Conservation (phyloP, 2,113 vertebrate species). For the Smithornis capensis region DNA sequence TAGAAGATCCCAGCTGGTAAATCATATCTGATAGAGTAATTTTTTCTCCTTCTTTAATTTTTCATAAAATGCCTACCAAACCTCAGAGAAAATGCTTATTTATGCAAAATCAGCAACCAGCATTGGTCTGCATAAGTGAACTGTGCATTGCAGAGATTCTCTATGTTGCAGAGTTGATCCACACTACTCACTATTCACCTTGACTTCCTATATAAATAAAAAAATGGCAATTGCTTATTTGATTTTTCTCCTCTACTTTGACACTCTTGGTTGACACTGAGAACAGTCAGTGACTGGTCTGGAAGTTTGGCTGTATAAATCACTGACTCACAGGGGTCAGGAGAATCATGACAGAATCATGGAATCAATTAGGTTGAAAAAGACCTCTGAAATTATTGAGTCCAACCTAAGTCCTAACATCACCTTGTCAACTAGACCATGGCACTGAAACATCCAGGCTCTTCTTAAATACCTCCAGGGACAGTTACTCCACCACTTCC, state of each 20-base stretch:
- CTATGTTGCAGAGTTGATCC: neutral
- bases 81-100: neutral
- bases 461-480: too few relatives aligned
- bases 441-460: too few relatives aligned
- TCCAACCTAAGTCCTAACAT: too few relatives aligned
- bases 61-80: neutral
- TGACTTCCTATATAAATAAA: neutral
- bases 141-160: neutral
- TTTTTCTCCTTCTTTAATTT: neutral
- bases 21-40: neutral
- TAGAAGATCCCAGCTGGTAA: neutral
- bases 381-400: too few relatives aligned
- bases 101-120: neutral
- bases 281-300: neutral
- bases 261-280: fast-evolving
- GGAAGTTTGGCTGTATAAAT: neutral
- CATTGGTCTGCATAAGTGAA: neutral
- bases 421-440: too few relatives aligned
- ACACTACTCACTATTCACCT: neutral
- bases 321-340: neutral
- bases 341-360: neutral
- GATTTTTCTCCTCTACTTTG: neutral
- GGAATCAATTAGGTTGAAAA: too few relatives aligned
- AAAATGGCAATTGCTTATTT: neutral
- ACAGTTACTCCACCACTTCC: too few relatives aligned